phyloP scores from a whole-genome alignment of 1,140 invertebrate genomes.

The Lepidurus packardi region DNA sequence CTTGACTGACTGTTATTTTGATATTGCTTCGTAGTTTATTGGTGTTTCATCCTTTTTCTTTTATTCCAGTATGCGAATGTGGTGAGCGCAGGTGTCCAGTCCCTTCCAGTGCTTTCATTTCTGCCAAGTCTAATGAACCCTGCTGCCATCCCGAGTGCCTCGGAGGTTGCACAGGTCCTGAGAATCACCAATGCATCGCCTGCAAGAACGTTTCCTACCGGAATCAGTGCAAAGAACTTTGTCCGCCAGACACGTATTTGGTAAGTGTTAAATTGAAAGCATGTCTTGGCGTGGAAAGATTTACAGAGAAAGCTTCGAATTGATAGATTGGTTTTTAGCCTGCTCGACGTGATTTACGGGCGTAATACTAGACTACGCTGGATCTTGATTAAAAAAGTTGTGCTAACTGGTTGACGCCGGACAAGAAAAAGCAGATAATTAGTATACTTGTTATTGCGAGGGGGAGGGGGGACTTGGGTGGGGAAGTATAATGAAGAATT shows the following conservation, averaged over 20 bases:
- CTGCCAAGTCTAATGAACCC: slow-evolving; percentile 41
- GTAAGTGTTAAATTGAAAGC: slow-evolving; percentile 41
- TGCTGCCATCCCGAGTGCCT: slow-evolving; percentile 78
- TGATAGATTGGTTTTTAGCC: slow-evolving; percentile 16
- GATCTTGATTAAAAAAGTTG: not conserved
- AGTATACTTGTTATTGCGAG: not conserved
- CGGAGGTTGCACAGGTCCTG: slow-evolving; percentile 67
- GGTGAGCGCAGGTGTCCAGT: not conserved
- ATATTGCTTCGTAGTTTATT: not conserved
- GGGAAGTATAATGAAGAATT: not conserved
- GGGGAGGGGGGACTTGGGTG: not conserved
- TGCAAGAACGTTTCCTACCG: slow-evolving; percentile 62
- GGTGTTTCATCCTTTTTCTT: not conserved
- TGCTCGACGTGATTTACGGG: slow-evolving; percentile 28
- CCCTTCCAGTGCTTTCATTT: not conserved
- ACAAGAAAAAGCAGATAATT: not conserved
- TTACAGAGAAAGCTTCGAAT: not conserved
- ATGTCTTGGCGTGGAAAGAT: not conserved
- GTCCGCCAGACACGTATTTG: slow-evolving; percentile 61
- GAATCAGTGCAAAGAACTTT: slow-evolving; percentile 59
- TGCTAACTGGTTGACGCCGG: not conserved
- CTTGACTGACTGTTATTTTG: not conserved
- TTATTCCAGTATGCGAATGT: slow-evolving; percentile 12
- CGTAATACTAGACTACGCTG: not conserved
- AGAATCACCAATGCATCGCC: slow-evolving; percentile 61